These are phyloP conservation scores for Lamellibrachia luymesi DNA, from an alignment of 1,140 invertebrate species.

Conservation along the genomic window DNA sequence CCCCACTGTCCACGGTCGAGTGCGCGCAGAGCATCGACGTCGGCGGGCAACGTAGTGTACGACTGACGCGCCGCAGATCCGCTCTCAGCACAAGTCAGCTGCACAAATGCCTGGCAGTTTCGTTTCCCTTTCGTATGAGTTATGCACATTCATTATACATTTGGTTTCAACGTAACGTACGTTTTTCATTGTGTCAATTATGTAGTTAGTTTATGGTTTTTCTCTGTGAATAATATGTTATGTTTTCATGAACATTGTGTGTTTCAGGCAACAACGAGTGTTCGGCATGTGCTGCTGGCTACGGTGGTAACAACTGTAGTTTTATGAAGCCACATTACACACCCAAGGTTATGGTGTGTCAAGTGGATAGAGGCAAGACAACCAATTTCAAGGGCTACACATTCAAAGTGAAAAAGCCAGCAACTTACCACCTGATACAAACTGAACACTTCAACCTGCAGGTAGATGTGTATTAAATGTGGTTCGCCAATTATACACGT, in stretches of 20 bases:
- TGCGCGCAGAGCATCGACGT: too few relatives aligned
- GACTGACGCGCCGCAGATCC: too few relatives aligned
- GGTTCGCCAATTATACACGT: too few relatives aligned
- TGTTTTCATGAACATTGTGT: background rate
- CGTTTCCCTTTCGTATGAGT: too few relatives aligned
- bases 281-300: background rate
- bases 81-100: too few relatives aligned
- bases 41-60: too few relatives aligned
- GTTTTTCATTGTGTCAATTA: too few relatives aligned
- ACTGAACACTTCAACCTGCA: background rate
- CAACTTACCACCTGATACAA: background rate
- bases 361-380: background rate
- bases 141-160: too few relatives aligned
- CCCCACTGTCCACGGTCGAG: too few relatives aligned
- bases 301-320: background rate
- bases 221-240: background rate
- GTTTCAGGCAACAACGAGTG: background rate
- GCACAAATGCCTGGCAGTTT: too few relatives aligned
- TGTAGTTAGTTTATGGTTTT: background rate
- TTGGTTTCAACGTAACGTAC: too few relatives aligned
- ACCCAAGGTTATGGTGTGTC: background rate
- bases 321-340: background rate
- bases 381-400: slow-evolving; percentile 8
- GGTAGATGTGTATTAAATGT: background rate
- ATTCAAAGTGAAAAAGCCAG: background rate